Conservation (phyloP, 2,797 vertebrate species). For the Gephyroberyx darwinii region DNA sequence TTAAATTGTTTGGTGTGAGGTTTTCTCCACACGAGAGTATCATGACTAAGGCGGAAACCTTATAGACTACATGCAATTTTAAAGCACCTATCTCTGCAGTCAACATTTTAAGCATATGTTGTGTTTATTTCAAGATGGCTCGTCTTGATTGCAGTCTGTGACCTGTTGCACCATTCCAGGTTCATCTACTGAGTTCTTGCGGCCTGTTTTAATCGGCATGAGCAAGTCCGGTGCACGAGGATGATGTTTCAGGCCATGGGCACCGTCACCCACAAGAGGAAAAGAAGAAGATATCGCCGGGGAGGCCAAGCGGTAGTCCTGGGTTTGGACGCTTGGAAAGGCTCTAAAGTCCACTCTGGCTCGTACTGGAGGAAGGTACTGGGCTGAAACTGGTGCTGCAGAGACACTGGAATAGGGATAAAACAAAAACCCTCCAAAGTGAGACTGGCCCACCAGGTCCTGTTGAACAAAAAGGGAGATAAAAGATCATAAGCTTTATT, state of each 20-base stretch:
- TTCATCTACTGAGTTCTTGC: slow-evolving; percentile 72
- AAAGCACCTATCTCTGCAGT: background rate
- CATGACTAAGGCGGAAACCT: too few relatives aligned
- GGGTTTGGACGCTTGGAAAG: slow-evolving; percentile 79
- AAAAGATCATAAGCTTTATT: background rate
- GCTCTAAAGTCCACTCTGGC: slow-evolving; percentile 84
- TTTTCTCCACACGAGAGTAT: background rate
- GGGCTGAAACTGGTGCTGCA: slow-evolving; percentile 75
- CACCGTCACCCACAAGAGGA: slow-evolving; percentile 20
- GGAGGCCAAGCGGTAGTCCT: slow-evolving; percentile 76
- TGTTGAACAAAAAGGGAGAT: slow-evolving; percentile 61
- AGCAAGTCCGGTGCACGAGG: slow-evolving; percentile 70
- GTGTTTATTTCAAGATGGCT: slow-evolving; percentile 1
- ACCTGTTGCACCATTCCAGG: background rate
- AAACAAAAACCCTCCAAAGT: slow-evolving; percentile 85
- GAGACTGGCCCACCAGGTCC: slow-evolving; percentile 87
- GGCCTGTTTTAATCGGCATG: slow-evolving; percentile 72
- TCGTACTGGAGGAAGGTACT: slow-evolving; percentile 74
- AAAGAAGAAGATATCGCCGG: slow-evolving; percentile 54
- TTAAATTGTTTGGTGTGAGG: background rate
- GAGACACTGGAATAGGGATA: slow-evolving; percentile 88
- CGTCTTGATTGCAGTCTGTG: slow-evolving; percentile 55
- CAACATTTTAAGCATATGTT: background rate
- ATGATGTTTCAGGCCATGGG: slow-evolving; percentile 70
- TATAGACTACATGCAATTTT: slow-evolving; percentile 26